Evolutionary conservation across 2,797 vertebrate species (phyloP).

Genomic region (Tympanoctomys barrerae): DNA sequence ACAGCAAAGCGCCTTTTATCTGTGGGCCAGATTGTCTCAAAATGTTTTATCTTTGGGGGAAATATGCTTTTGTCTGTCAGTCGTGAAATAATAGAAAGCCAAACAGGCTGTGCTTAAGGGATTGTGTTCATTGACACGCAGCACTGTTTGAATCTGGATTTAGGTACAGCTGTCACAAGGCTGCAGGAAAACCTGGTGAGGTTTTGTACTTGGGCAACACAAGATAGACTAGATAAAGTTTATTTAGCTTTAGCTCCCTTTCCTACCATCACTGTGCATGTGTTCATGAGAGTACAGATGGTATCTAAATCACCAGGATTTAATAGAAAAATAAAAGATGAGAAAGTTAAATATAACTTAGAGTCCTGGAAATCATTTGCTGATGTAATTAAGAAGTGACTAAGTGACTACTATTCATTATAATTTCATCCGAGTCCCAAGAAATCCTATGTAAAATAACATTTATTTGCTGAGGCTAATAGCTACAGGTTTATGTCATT

Average conservation of each 20-base stretch:
- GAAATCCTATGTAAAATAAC: conserved; percentile 6
- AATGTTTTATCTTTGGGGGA: background rate
- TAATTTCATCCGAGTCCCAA: background rate
- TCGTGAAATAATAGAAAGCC: conserved; percentile 3
- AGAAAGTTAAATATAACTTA: background rate
- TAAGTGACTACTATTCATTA: background rate
- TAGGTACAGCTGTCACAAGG: conserved; percentile 48
- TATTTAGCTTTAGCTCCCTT: conserved; percentile 19
- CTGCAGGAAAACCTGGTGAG: conserved; percentile 54
- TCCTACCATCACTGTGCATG: background rate
- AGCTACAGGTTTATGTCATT: background rate
- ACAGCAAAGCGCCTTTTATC: conserved; percentile 11
- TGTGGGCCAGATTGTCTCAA: background rate
- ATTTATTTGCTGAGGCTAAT: background rate
- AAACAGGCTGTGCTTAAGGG: background rate
- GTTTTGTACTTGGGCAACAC: conserved; percentile 35
- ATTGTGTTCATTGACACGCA: conserved; percentile 60
- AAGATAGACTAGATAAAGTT: conserved; percentile 59
- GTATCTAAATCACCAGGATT: background rate
- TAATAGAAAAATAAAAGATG: background rate
- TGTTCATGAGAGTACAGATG: background rate
- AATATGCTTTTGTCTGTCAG: conserved; percentile 54
- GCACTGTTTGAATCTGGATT: conserved; percentile 40
- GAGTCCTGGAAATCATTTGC: background rate
- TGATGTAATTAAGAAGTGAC: conserved; percentile 2